These are phyloP conservation scores for Rutilus rutilus DNA, from an alignment of 2,113 vertebrate genomes.

Conservation along the genomic window DNA sequence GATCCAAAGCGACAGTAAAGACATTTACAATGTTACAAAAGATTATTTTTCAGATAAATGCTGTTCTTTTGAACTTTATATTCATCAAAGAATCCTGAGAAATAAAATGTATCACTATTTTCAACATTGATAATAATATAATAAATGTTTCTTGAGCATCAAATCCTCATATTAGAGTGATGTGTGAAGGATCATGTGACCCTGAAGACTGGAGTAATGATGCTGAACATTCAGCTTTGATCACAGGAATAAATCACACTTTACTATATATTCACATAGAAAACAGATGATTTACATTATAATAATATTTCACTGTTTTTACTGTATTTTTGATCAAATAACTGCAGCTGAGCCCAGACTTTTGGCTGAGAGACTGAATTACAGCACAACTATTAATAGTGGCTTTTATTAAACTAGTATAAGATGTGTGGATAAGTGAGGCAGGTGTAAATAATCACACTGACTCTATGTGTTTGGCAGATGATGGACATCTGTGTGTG, in stretches of 20 bases:
- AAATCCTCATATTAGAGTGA: background rate
- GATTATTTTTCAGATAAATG: background rate
- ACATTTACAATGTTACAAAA: background rate
- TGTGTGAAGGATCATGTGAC: background rate
- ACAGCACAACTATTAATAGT: conserved; percentile 1
- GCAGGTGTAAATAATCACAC: conserved; percentile 9
- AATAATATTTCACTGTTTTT: background rate
- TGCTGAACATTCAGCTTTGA: background rate
- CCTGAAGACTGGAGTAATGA: background rate
- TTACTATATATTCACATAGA: background rate
- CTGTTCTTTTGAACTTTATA: background rate
- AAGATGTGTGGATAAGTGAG: background rate
- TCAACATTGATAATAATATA: background rate
- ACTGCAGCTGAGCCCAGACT: background rate
- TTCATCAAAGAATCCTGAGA: background rate
- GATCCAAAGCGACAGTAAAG: background rate
- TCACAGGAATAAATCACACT: background rate
- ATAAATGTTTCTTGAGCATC: background rate
- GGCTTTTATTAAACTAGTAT: conserved; percentile 1
- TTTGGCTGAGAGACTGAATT: too few species aligned
- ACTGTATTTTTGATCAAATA: background rate
- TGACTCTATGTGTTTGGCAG: background rate
- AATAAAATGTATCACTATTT: background rate
- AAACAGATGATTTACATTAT: background rate
- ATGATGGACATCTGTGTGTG: background rate